Conservation (phyloP, 2,797 vertebrate species). For the Enteromius anoplus region DNA sequence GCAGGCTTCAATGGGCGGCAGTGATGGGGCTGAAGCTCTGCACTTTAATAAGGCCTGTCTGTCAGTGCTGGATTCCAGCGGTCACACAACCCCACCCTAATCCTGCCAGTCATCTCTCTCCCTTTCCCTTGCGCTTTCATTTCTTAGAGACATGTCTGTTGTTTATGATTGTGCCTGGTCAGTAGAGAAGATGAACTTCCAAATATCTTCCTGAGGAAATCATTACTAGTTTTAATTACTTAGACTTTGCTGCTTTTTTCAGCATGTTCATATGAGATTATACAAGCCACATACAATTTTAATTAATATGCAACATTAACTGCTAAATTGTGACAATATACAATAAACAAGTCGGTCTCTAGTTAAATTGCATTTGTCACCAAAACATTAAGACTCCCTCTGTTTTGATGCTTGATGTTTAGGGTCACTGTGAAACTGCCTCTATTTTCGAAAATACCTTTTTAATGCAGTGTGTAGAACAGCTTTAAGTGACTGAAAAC, state of each 20-base stretch:
- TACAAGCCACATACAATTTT: neutral
- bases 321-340: neutral
- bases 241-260: neutral
- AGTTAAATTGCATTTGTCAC: neutral
- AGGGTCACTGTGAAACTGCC: neutral
- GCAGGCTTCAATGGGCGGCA: constrained; percentile 69
- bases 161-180: constrained; percentile 66
- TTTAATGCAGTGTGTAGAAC: too few relatives aligned
- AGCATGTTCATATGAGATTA: neutral
- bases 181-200: constrained; percentile 7
- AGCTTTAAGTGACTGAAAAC: too few relatives aligned
- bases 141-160: constrained; percentile 77
- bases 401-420: neutral
- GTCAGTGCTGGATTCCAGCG: constrained; percentile 78
- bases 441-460: too few relatives aligned
- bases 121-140: constrained; percentile 45
- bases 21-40: constrained; percentile 64
- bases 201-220: neutral
- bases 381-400: neutral
- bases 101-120: constrained; percentile 70
- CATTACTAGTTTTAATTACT: neutral
- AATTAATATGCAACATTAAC: neutral
- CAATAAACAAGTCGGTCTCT: neutral
- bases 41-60: constrained; percentile 84
- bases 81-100: constrained; percentile 75